Percentiles rank a stretch among this genome's conserved stretches.
phyloP scores from a whole-genome alignment of 1,140 invertebrate species.

The Lucilia cuprina region DNA sequence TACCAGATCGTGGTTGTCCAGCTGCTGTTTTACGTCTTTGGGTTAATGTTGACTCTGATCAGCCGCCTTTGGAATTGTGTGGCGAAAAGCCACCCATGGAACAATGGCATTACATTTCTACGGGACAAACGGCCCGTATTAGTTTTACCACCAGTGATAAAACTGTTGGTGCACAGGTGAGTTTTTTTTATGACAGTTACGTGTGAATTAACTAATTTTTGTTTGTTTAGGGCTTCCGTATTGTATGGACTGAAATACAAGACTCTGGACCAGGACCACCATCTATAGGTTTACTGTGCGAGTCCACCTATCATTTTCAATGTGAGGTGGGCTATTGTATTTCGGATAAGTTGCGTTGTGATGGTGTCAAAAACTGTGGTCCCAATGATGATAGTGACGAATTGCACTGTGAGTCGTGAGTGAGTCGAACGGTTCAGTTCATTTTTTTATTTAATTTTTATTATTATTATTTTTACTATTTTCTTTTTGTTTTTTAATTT shows the following conservation, averaged over 20 bases:
- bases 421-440: conserved; percentile 64
- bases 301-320: conserved; percentile 61
- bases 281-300: conserved; percentile 58
- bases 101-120: conserved; percentile 84
- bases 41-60: conserved; percentile 73
- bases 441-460: conserved; percentile 55
- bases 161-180: conserved; percentile 73
- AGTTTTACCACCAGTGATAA: conserved; percentile 86
- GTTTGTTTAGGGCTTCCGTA: conserved; percentile 83
- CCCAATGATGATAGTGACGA: conserved; percentile 80
- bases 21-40: conserved; percentile 88
- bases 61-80: conserved; percentile 85
- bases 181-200: background rate
- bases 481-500: conserved; percentile 45
- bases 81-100: conserved; percentile 78
- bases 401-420: conserved; percentile 78
- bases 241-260: conserved; percentile 87
- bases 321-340: conserved; percentile 78
- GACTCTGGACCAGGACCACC: conserved; percentile 63
- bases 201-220: no score
- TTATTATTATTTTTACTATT: conserved; percentile 41
- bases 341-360: conserved; percentile 76
- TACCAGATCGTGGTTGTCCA: conserved; percentile 84
- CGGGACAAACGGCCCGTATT: conserved; percentile 63
- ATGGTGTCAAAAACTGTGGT: conserved; percentile 82